These are phyloP conservation scores for Ericerus pela DNA, from an alignment of 1,140 invertebrate genomes.

Conservation along the genomic window DNA sequence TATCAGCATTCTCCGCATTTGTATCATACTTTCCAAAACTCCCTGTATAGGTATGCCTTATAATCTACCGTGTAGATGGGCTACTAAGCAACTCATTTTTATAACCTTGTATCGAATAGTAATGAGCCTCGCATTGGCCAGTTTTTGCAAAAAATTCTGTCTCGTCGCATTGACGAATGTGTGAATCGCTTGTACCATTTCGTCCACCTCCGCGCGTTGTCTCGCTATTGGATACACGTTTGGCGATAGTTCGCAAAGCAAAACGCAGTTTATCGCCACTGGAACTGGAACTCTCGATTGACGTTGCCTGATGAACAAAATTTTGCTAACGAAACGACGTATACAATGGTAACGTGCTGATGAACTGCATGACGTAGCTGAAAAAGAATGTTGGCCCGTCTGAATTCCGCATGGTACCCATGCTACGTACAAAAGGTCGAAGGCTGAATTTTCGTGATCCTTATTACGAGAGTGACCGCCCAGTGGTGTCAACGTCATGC, in stretches of 20 bases:
- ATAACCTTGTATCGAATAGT: background rate
- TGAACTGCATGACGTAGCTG: slow-evolving; percentile 1
- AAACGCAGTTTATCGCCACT: background rate
- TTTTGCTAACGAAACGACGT: slow-evolving; percentile 1
- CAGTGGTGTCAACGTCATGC: background rate
- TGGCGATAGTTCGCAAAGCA: background rate
- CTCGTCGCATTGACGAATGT: background rate
- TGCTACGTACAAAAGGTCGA: slow-evolving; percentile 1
- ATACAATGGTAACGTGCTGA: background rate
- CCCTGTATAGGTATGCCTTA: no score
- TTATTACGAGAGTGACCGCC: background rate
- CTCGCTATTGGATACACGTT: background rate
- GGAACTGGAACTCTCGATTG: background rate
- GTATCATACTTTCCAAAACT: no score
- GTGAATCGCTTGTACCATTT: no score
- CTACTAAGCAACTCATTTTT: background rate
- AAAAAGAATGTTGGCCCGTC: background rate
- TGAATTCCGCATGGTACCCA: slow-evolving; percentile 8
- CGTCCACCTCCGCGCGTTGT: background rate
- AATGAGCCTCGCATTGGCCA: background rate
- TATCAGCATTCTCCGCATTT: no score
- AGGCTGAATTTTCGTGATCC: background rate
- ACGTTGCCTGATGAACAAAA: background rate
- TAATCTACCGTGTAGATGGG: no score
- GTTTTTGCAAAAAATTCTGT: background rate